phyloP scores from a whole-genome alignment of 2,797 vertebrate species.

The Rhyacichthys aspro region DNA sequence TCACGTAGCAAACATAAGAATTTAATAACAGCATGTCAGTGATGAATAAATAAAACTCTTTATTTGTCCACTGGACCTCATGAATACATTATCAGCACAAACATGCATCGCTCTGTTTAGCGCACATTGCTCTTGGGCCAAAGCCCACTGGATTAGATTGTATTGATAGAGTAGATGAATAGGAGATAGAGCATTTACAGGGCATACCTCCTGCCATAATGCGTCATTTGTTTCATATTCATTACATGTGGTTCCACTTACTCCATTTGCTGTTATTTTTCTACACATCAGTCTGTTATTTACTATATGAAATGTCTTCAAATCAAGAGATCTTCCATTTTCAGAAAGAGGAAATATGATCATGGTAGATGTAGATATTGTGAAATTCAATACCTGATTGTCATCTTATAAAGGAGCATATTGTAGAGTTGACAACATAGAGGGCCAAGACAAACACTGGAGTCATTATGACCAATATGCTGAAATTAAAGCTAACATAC shows the following conservation, averaged over 20 bases:
- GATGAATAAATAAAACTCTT: constrained; percentile 46
- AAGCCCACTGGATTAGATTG: constrained; percentile 67
- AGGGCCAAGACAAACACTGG: constrained; percentile 15
- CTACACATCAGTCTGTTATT: constrained; percentile 42
- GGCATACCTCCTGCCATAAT: constrained; percentile 61
- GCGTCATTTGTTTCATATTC: constrained; percentile 70
- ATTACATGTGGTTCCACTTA: constrained; percentile 76
- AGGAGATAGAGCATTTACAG: constrained; percentile 73
- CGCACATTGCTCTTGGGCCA: constrained; percentile 61
- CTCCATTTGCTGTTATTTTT: constrained; percentile 61
- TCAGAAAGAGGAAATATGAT: constrained; percentile 34
- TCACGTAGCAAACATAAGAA: constrained; percentile 61
- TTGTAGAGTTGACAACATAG: constrained; percentile 11
- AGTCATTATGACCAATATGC: background rate
- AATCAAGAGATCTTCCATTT: constrained; percentile 28
- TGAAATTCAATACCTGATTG: constrained; percentile 24
- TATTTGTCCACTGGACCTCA: constrained; percentile 57
- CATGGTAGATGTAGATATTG: constrained; percentile 23
- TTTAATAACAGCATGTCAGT: constrained; percentile 70
- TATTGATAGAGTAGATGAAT: constrained; percentile 72
- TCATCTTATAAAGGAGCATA: constrained; percentile 19
- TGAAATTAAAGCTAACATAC: too few species aligned
- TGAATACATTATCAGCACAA: constrained; percentile 46
- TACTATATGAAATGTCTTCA: constrained; percentile 12
- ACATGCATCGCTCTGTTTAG: constrained; percentile 50